Base-by-base conservation (phyloP, 2,113 vertebrate genomes). In the Platycercus adscitus region DNA sequence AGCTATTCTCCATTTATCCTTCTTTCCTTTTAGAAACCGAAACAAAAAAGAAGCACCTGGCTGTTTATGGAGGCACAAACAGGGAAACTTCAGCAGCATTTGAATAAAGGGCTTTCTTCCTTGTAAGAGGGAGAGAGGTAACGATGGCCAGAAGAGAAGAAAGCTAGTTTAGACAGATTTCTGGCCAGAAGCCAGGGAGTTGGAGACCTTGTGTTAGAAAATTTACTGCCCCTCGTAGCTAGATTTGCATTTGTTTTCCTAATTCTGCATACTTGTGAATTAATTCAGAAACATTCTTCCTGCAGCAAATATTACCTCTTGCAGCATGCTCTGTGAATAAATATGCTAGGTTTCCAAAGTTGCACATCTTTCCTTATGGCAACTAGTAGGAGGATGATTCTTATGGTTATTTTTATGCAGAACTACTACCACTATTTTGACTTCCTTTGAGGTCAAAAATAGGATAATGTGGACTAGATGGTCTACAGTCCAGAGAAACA, bases 221-320 rank as follows among this genome's bases (percentile, higher is more conserved):
- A 93, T 52, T 35, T 65, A 70, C 63, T 71, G 49, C 28, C 33
- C 20, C 12, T 70, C 44, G 19, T 75, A 82, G 39, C 35, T 72
- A 77, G 58, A 77, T 86, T 86, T 91, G 71, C 77, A 88, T 93
- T 77, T 92, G 44, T 84, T 89, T 88, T 83, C 73, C 41, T 89
- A 75, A 89, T 91, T 70, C 81, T 75, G 15, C 37, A 68, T 43
- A 25, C 21, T 78, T 29, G 13, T 58, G 25, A 77, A 65, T 77
- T 63, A 83, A 70, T 65, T 70, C 33, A 13, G 58, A 80, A 83
- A 73, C n/a, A 39, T n/a, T 65, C 25, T 69, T 60, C 21, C 60
- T 66, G 28, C 58, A 94, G 41, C 49, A 94, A 73, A 56, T 19
- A 33, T 35, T 55, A 86, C 53, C 41, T 91, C 88, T 70, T 44